Percentiles rank a stretch among this genome's conserved stretches.
These are phyloP conservation scores for Drosophila quinaria DNA, from an alignment of 2,888 invertebrate species.

Conservation along the genomic window DNA sequence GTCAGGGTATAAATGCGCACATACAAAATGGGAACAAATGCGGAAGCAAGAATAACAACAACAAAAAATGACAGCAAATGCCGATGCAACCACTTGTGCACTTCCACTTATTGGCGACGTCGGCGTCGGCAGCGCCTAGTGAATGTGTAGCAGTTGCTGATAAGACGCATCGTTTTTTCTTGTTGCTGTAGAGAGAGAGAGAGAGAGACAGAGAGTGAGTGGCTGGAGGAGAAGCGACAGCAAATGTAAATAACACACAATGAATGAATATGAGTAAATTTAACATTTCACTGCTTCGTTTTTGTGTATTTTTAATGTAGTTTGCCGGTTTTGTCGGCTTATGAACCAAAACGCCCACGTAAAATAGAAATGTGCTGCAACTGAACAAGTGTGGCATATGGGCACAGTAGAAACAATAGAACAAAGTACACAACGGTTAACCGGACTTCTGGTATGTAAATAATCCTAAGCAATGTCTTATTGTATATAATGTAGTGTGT, in stretches of 20 bases:
- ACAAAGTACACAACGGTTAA: neutral
- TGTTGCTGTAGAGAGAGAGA: neutral
- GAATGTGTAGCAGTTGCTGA: slow-evolving; percentile 60
- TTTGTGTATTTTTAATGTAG: slow-evolving; percentile 51
- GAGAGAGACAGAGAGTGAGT: neutral
- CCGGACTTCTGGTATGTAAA: slow-evolving; percentile 18
- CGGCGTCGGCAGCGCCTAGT: slow-evolving; percentile 48
- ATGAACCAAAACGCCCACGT: slow-evolving; percentile 65
- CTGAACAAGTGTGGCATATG: slow-evolving; percentile 16
- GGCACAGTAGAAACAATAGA: neutral
- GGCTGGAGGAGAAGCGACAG: slow-evolving; percentile 29
- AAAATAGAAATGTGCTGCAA: slow-evolving; percentile 43
- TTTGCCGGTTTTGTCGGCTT: slow-evolving; percentile 58
- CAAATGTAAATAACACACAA: slow-evolving; percentile 38
- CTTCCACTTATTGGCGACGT: slow-evolving; percentile 75
- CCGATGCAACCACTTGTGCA: slow-evolving; percentile 65
- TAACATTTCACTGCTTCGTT: slow-evolving; percentile 63
- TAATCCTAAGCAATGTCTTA: slow-evolving; percentile 15
- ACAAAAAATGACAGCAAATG: slow-evolving; percentile 35
- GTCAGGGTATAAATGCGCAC: slow-evolving; percentile 22
- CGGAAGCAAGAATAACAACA: slow-evolving; percentile 42
- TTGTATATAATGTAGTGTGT: slow-evolving; percentile 6
- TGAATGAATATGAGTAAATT: slow-evolving; percentile 66
- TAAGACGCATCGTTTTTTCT: slow-evolving; percentile 46
- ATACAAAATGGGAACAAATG: slow-evolving; percentile 23